Base-by-base conservation (phyloP, 64 coral and sea anemone genomes). In the Hydrozoanthus tunicans region DNA sequence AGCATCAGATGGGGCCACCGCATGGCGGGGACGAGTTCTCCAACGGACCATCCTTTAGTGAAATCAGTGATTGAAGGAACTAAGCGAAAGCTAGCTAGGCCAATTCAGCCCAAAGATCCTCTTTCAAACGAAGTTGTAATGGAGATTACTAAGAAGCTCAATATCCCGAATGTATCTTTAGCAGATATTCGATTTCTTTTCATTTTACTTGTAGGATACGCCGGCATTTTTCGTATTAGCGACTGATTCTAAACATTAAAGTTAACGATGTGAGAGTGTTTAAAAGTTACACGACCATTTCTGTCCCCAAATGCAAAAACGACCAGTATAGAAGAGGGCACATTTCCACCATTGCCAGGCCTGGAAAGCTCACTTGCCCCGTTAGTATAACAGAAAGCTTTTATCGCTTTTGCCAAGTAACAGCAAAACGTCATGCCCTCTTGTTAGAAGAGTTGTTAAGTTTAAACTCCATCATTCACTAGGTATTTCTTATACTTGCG, bases 401-500 rank as follows among this genome's bases (percentile, higher is more conserved):
- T 64, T 90, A 51, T 71, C 63, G 26, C 79, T 86, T 90, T 61
- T 94, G 53, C 89, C 73, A 68, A 51, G 55, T 6, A 26, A 77
- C 56, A 90, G 59, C 53, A 78, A 84, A 23, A 59, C 78, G 56
- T 61, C 57, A 62, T 79, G 73, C 3, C 80, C 93, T 73, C 53
- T 94, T 24, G 85, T 94, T 86, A 75, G 93, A 62, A 70, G 89
- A 86, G 91, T 94, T 64, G 90, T 94, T 79, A 94, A 91, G 70
- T 86, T 90, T 53, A 94, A 89, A 17, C 75, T 82, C 70, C 90
- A 94, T 56, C 71, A 65, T 53, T 77, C 70, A 53, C 83, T 91
- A 64, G 93, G 93, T 25, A 61, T 94, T 58, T 86, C 80, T 17
- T 91, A 91, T 78, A 59, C 63, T 26, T 72, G 69, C 69, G 69